Evolutionary conservation across 1,140 invertebrate species (phyloP).

Genomic region (Trypoxylus dichotomus): DNA sequence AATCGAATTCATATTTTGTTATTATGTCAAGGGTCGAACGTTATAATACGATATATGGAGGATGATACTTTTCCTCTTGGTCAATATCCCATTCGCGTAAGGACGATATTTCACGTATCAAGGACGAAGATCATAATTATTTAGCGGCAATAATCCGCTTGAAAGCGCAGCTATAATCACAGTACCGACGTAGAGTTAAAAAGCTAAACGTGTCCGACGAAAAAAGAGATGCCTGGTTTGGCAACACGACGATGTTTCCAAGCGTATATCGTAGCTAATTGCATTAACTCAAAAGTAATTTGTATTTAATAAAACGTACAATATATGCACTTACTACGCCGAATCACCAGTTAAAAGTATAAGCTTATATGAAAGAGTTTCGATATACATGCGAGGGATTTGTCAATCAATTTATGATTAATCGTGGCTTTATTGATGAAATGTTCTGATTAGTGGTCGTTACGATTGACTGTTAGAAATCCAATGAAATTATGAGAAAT

Average conservation of each 20-base stretch:
- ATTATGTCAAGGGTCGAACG: constrained; percentile 1
- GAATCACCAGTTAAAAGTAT: background rate
- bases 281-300: background rate
- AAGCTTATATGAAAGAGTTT: background rate
- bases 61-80: constrained; percentile 6
- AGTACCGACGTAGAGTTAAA: background rate
- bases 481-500: too few species aligned
- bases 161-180: background rate
- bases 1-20: background rate
- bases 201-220: too few species aligned
- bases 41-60: background rate
- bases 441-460: too few species aligned
- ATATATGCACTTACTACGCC: background rate
- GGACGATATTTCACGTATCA: background rate
- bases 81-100: background rate
- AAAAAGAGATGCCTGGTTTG: background rate
- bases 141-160: background rate
- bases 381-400: background rate
- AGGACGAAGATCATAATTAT: constrained; percentile 3
- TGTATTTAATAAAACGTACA: background rate
- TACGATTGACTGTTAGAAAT: too few species aligned
- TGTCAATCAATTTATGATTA: background rate
- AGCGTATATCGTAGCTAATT: background rate
- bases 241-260: background rate
- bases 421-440: background rate